Percentiles rank a stretch among this genome's conserved stretches.
Conservation (phyloP, 2,888 invertebrate species). For the Philereme transversata region DNA sequence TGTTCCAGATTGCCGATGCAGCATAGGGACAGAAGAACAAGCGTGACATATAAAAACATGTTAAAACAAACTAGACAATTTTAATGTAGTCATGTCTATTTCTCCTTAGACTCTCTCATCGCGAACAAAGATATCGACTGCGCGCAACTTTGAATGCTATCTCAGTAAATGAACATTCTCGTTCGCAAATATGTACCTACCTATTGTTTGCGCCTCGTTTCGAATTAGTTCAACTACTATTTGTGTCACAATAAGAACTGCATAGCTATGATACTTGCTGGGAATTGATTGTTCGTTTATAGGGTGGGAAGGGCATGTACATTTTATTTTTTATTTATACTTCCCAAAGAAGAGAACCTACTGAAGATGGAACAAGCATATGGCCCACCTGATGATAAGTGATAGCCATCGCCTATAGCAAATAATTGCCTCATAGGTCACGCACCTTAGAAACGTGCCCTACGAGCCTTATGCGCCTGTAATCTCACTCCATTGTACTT, state of each 20-base stretch:
- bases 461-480: too few relatives aligned
- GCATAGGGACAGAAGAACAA: too few relatives aligned
- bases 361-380: background rate
- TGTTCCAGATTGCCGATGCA: too few relatives aligned
- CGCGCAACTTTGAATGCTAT: constrained; percentile 70
- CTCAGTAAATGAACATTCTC: constrained; percentile 70
- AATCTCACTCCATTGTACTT: too few relatives aligned
- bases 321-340: too few relatives aligned
- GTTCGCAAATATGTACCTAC: constrained; percentile 52
- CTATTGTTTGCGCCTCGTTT: constrained; percentile 42
- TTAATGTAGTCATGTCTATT: constrained; percentile 39
- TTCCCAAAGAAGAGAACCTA: too few relatives aligned
- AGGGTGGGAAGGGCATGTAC: too few relatives aligned
- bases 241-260: background rate
- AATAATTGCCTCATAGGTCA: background rate
- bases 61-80: too few relatives aligned
- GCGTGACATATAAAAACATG: too few relatives aligned
- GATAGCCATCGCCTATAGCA: background rate
- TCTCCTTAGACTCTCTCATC: constrained; percentile 38
- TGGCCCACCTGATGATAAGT: too few relatives aligned
- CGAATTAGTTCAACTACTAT: constrained; percentile 25
- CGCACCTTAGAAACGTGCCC: too few relatives aligned
- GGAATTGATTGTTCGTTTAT: background rate
- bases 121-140: constrained; percentile 72
- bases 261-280: background rate